These are phyloP conservation scores for Elgaria multicarinata DNA, from an alignment of 2,113 vertebrate species.

Conservation along the genomic window DNA sequence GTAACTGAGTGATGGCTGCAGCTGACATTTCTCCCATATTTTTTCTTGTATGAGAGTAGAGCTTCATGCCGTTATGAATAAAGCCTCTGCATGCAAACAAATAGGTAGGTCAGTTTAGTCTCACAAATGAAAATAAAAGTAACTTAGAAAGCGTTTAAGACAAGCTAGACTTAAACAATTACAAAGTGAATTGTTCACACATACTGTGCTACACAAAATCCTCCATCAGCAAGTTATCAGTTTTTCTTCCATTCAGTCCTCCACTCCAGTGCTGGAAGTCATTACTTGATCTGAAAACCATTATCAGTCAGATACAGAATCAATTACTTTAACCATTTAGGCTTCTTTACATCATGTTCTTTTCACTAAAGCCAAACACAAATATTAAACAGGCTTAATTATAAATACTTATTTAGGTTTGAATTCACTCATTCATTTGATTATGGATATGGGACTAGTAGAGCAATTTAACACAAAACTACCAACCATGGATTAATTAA, in stretches of 20 bases:
- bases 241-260: neutral
- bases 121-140: neutral
- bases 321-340: neutral
- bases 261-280: neutral
- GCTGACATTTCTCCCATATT: neutral
- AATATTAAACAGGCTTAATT: neutral
- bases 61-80: neutral
- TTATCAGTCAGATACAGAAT: neutral
- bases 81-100: neutral
- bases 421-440: no score
- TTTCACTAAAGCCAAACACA: neutral
- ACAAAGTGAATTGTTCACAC: neutral
- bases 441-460: no score
- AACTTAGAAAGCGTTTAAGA: neutral
- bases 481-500: no score
- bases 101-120: neutral
- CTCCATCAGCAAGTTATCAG: neutral
- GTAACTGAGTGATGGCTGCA: neutral
- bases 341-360: neutral
- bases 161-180: neutral
- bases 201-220: neutral
- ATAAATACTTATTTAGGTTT: neutral
- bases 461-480: no score
- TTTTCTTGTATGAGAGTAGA: neutral
- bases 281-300: neutral